Evolutionary conservation across 2,113 vertebrate genomes (phyloP).

Genomic region (Oncorhynchus gorbuscha): DNA sequence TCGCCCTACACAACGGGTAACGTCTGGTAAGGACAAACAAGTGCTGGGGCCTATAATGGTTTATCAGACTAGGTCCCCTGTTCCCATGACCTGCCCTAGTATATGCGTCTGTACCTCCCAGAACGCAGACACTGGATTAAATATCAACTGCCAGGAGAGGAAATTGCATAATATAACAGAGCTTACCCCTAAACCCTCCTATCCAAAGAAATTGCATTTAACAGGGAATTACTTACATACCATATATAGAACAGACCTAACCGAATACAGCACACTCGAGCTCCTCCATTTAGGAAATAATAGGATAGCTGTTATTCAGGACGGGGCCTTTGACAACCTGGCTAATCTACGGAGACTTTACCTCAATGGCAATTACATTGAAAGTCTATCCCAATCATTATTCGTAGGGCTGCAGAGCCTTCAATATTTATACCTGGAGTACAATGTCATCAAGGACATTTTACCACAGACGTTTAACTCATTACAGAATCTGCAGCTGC

Average conservation of each 20-base stretch:
- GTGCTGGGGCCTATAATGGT: constrained; percentile 98
- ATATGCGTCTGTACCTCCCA: constrained; percentile 92
- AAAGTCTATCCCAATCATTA: constrained; percentile 86
- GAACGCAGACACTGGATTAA: constrained; percentile 91
- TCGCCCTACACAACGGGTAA: constrained; percentile 89
- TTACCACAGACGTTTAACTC: constrained; percentile 87
- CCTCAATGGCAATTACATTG: constrained; percentile 97
- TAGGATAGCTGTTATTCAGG: constrained; percentile 91
- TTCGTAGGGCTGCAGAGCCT: constrained; percentile 89
- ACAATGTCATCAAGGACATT: constrained; percentile 97
- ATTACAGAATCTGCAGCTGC: constrained; percentile 88
- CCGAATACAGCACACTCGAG: constrained; percentile 90
- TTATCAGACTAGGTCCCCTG: constrained; percentile 93
- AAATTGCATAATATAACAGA: constrained; percentile 92
- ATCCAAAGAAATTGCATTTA: constrained; percentile 96
- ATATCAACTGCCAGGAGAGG: constrained; percentile 95
- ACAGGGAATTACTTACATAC: constrained; percentile 95
- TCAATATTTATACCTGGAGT: constrained; percentile 98
- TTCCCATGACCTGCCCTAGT: constrained; percentile 88
- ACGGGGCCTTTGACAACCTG: constrained; percentile 93
- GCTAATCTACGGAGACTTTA: constrained; percentile 93
- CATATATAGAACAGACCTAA: constrained; percentile 85
- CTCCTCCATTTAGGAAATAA: constrained; percentile 96
- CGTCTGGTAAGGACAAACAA: constrained; percentile 87
- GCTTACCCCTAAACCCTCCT: constrained; percentile 89